Percentiles rank a stretch among this genome's conserved stretches.
Conservation (phyloP, 1,140 invertebrate species). For the Psix sp. region DNA sequence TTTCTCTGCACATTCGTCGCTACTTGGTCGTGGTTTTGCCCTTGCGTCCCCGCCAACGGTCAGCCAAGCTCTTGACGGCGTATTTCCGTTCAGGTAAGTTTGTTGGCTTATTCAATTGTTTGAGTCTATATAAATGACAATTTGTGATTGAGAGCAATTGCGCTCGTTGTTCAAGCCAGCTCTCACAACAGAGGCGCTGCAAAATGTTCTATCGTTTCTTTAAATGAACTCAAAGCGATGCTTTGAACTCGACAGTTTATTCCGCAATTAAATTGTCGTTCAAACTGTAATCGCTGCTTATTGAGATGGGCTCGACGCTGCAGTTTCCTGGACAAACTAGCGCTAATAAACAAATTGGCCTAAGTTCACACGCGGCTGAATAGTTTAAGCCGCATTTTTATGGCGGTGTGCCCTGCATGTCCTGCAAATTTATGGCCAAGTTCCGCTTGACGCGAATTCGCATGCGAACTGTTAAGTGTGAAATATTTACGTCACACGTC, state of each 20-base stretch:
- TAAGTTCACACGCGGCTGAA: conserved; percentile 12
- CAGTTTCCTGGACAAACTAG: conserved; percentile 2
- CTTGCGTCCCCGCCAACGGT: conserved; percentile 90
- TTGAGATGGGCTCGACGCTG: too few species aligned
- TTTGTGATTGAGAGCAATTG: too few species aligned
- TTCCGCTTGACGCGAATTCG: conserved; percentile 23
- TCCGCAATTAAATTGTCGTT: too few species aligned
- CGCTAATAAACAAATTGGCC: conserved; percentile 25
- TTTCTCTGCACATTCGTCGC: conserved; percentile 83
- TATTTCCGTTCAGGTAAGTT: conserved; percentile 89
- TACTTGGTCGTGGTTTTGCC: conserved; percentile 94
- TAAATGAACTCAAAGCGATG: too few species aligned
- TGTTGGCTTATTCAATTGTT: too few species aligned
- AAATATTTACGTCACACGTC: conserved; percentile 39
- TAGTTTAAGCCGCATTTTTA: conserved; percentile 23
- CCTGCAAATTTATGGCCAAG: conserved; percentile 3
- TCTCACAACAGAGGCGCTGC: too few species aligned
- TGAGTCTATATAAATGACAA: too few species aligned
- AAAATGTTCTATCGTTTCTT: too few species aligned
- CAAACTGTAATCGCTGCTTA: too few species aligned
- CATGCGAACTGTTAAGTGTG: conserved; percentile 31
- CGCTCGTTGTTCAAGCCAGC: too few species aligned
- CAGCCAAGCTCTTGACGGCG: conserved; percentile 92
- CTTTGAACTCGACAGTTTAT: too few species aligned
- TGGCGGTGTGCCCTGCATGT: not conserved